Conservation (phyloP, 2,888 invertebrate genomes). For the Drosophila emarginata region DNA sequence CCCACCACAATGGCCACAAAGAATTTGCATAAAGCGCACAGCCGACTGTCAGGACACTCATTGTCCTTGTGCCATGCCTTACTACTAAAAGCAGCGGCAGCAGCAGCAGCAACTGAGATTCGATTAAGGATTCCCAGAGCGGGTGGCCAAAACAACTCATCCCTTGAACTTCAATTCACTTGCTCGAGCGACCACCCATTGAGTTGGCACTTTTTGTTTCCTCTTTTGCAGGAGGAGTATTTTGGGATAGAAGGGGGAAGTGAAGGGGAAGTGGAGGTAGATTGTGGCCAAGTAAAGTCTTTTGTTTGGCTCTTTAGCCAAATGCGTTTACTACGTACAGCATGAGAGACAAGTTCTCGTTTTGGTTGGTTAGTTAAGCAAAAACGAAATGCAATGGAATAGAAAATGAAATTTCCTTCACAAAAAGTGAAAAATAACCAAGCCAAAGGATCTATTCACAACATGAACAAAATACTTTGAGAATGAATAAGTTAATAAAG, state of each 20-base stretch:
- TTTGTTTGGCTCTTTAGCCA: slow-evolving; percentile 6
- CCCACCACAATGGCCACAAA: slow-evolving; percentile 56
- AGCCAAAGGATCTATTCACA: not conserved
- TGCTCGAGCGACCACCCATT: slow-evolving; percentile 3
- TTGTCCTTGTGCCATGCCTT: slow-evolving; percentile 49
- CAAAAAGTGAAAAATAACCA: not conserved
- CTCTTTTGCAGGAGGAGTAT: not conserved
- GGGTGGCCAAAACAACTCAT: slow-evolving; percentile 2
- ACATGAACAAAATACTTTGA: no score
- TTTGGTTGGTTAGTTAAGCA: not conserved
- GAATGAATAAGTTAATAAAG: not conserved
- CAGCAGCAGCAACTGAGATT: slow-evolving; percentile 22
- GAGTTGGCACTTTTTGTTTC: not conserved
- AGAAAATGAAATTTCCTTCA: slow-evolving; percentile 3
- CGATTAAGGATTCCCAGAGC: slow-evolving; percentile 8
- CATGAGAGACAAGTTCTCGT: not conserved
- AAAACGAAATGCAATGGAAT: slow-evolving; percentile 1
- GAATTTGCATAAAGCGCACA: slow-evolving; percentile 65
- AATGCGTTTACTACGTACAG: slow-evolving; percentile 2
- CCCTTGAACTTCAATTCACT: slow-evolving; percentile 5
- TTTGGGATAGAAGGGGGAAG: not conserved
- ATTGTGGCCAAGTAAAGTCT: not conserved
- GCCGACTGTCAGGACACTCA: slow-evolving; percentile 34
- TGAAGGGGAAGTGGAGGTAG: no score
- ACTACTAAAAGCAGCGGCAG: slow-evolving; percentile 24